Conservation (phyloP, 1,140 invertebrate species). For the Steinernema khuongi region DNA sequence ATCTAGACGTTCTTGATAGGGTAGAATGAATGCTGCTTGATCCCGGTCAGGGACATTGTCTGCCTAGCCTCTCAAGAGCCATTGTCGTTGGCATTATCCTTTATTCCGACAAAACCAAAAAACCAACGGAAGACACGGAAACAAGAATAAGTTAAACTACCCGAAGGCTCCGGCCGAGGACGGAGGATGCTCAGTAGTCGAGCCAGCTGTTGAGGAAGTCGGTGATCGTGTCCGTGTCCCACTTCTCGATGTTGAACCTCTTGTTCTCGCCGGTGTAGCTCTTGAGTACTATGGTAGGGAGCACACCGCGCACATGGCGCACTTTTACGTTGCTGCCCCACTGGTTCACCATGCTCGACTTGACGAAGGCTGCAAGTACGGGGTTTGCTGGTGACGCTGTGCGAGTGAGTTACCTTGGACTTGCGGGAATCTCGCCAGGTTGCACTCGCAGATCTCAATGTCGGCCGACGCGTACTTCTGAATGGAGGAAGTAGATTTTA, state of each 20-base stretch:
- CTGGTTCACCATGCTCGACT: conserved; percentile 50
- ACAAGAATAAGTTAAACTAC: no score
- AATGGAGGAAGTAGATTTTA: conserved; percentile 17
- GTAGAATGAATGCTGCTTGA: no score
- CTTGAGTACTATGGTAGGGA: conserved; percentile 54
- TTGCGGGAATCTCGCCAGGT: conserved; percentile 54
- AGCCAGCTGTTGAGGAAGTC: conserved; percentile 54
- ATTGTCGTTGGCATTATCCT: no score
- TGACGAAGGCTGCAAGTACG: conserved; percentile 48
- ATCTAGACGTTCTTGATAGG: no score
- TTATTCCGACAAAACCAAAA: no score
- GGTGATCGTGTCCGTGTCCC: conserved; percentile 53
- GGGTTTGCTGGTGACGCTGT: conserved; percentile 5
- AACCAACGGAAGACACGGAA: no score
- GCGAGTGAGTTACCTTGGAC: conserved; percentile 42
- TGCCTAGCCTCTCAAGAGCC: no score
- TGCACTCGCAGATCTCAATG: conserved; percentile 55
- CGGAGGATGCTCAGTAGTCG: conserved; percentile 37
- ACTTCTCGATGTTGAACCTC: conserved; percentile 52
- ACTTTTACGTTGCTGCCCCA: conserved; percentile 52
- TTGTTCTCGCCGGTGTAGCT: conserved; percentile 43
- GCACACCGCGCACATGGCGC: conserved; percentile 48
- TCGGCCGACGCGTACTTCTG: conserved; percentile 52
- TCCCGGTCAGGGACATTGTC: no score
- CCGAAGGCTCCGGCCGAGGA: no score